These are phyloP conservation scores for Sarcophaga caerulescens DNA, from an alignment of 2,888 invertebrate species.

Conservation along the genomic window DNA sequence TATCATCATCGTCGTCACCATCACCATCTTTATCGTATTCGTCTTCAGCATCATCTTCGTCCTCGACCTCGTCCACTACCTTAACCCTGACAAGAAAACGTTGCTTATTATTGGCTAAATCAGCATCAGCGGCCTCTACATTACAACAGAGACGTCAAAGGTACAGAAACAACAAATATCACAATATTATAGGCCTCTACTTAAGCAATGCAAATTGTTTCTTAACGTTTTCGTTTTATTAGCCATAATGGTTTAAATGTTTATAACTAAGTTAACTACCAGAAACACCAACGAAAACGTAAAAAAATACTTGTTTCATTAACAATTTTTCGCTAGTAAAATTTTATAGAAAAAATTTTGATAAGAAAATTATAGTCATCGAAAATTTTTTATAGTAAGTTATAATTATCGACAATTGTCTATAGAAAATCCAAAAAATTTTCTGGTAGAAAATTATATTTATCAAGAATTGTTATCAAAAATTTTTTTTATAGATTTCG, in stretches of 20 bases:
- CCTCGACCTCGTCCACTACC: constrained; percentile 35
- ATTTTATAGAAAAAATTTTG: background rate
- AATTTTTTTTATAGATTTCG: too few relatives aligned
- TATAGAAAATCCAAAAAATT: too few relatives aligned
- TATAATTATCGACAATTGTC: background rate
- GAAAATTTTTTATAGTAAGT: background rate
- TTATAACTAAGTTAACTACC: background rate
- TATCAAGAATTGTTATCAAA: background rate
- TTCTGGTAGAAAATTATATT: background rate
- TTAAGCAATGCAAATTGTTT: too few relatives aligned
- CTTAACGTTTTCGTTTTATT: background rate
- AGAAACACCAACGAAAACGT: too few relatives aligned
- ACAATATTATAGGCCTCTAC: background rate
- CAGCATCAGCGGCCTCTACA: constrained; percentile 59
- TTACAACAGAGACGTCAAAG: constrained; percentile 61
- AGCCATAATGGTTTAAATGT: constrained; percentile 11
- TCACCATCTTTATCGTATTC: background rate
- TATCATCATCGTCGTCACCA: constrained; percentile 28
- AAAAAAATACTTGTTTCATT: too few relatives aligned
- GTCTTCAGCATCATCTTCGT: constrained; percentile 30
- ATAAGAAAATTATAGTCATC: background rate
- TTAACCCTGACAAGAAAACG: constrained; percentile 61
- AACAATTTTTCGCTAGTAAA: background rate
- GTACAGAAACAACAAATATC: background rate
- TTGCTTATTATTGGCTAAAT: constrained; percentile 59